A percentile compares a stretch with the other conserved stretches of the same genome.
Evolutionary conservation across 1,140 invertebrate species (phyloP).

Genomic region (Scaptomyza montana): DNA sequence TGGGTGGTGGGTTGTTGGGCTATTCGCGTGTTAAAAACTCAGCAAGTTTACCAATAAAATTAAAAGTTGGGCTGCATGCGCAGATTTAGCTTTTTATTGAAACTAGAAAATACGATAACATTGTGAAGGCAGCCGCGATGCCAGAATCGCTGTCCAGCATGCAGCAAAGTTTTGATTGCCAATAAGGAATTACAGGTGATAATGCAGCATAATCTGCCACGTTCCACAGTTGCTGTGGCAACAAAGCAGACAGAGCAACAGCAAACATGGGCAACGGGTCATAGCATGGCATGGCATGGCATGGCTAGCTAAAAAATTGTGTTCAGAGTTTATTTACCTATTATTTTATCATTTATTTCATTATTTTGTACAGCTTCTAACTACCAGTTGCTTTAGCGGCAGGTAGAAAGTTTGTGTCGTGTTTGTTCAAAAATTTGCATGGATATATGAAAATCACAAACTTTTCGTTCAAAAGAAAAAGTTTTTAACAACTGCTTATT

Average conservation of each 20-base stretch:
- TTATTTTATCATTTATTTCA: constrained; percentile 51
- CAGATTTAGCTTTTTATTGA: constrained; percentile 76
- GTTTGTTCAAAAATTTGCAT: background rate
- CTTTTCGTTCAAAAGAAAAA: background rate
- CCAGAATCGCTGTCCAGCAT: constrained; percentile 12
- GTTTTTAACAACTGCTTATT: background rate
- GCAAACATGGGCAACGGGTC: constrained; percentile 7
- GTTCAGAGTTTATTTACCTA: constrained; percentile 51
- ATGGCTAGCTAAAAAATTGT: constrained; percentile 48
- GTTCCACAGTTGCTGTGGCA: constrained; percentile 51
- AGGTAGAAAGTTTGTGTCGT: background rate
- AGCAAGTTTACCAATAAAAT: constrained; percentile 81
- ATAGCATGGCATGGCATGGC: background rate
- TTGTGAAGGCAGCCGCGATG: constrained; percentile 22
- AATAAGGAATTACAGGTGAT: constrained; percentile 83
- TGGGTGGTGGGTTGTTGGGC: background rate
- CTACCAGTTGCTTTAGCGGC: background rate
- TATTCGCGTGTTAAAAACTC: constrained; percentile 35
- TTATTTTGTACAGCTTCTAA: constrained; percentile 12
- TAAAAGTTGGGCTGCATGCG: constrained; percentile 77
- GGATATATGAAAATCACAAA: background rate
- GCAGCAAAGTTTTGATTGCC: constrained; percentile 78
- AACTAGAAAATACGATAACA: constrained; percentile 73
- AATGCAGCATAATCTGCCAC: constrained; percentile 81
- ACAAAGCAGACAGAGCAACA: constrained; percentile 2